Evolutionary conservation across 2,113 vertebrate genomes (phyloP), one percentile per base, ranked within the genome.

Genomic region (Australoheros scitulus): DNA sequence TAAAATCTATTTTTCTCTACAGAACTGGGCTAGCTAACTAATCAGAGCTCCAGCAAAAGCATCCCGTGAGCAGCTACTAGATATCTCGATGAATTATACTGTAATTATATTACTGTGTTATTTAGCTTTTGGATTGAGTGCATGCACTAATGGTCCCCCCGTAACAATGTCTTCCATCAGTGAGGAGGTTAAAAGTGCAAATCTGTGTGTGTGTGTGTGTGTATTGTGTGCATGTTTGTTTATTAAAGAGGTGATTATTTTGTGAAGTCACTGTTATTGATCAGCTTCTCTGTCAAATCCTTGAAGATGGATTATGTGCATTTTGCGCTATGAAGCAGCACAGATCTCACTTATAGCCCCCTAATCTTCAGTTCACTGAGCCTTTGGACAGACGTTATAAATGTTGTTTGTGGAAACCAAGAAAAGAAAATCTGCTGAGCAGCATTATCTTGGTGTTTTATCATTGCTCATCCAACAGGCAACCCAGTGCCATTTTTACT

Each of bases 271-370:
- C 60, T 13, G 9, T 86, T 86, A 79, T 91, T 84, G 89, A 88
- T 91, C 61, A 82, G 13, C 56, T 63, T 68, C 32, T 86, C 78
- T 70, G 50, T 87, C 79, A 75, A 74, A 84, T 74, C 64, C 70
- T 82, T 50, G 61, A 86, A 84, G 84, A 88, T 84, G 56, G 68
- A 85, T 80, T 77, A 29, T 77, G 55, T 84, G 86, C 58, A 86
- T 86, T 86, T 79, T 63, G 78, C 7, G 32, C 81, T 60, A 3
- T 50, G 41, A 83, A 74, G 32, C 83, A 63, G 64, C 61, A 47
- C 79, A 58, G 47, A 47, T 76, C 81, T 76, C 60, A 76, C 75
- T 86, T 79, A 88, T 79, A 68, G 52, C 56, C 58, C 77, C 57
- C 81, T 76, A 82, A 88, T 89, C 89, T 85, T 86, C 32, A 59